Evolutionary conservation across 2,113 vertebrate species (phyloP).

Genomic region (Siphamia tubifer): DNA sequence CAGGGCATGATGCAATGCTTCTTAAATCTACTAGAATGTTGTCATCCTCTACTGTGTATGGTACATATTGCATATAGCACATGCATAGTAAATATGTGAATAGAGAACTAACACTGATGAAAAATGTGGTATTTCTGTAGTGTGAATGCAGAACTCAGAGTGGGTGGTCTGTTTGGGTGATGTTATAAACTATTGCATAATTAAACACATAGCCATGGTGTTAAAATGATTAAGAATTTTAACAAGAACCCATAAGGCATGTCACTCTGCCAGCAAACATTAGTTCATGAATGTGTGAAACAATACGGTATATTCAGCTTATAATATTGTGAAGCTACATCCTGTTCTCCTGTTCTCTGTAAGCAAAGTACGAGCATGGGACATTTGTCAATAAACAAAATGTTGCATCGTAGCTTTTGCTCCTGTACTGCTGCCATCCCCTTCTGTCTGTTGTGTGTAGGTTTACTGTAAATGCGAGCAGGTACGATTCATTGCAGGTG

Average conservation of each 20-base stretch:
- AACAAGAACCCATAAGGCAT: constrained; percentile 52
- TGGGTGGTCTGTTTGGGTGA: constrained; percentile 36
- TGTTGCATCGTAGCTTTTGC: neutral
- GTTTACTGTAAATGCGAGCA: neutral
- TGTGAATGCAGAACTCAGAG: neutral
- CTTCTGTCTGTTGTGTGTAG: neutral
- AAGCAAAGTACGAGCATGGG: neutral
- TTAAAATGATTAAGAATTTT: constrained; percentile 56
- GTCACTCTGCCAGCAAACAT: constrained; percentile 33
- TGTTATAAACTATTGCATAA: constrained; percentile 40
- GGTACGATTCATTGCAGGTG: constrained; percentile 1
- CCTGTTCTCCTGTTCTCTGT: neutral
- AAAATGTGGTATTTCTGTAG: neutral
- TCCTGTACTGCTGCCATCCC: neutral
- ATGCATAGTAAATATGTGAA: too few species aligned
- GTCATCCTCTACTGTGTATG: neutral
- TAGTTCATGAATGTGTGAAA: constrained; percentile 26
- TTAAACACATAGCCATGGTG: constrained; percentile 45
- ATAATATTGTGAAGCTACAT: neutral
- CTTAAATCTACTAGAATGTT: neutral
- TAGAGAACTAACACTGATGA: neutral
- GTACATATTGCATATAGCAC: too few species aligned
- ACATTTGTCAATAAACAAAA: neutral
- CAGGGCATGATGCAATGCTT: neutral
- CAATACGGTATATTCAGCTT: constrained; percentile 1